Percentiles rank a stretch among this genome's conserved stretches.
phyloP scores from a whole-genome alignment of 1,140 invertebrate species.

The Diorhabda carinulata region DNA sequence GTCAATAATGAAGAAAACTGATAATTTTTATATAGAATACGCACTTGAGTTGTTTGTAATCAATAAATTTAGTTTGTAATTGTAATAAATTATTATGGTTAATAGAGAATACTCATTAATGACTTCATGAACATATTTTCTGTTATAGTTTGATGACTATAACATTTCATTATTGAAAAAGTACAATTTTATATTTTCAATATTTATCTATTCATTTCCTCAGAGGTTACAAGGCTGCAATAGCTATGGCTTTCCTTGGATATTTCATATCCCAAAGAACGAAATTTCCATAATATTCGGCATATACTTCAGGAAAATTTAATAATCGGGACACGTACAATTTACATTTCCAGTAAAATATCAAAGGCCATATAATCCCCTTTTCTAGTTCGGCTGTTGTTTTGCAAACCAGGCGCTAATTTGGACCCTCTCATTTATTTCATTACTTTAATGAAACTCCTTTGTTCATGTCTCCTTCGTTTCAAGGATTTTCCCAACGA shows the following conservation, averaged over 20 bases:
- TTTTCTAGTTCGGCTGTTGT: constrained; percentile 27
- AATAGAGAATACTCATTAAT: no score
- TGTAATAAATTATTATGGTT: no score
- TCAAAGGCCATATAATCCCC: constrained; percentile 34
- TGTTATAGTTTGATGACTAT: no score
- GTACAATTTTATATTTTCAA: no score
- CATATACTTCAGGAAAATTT: constrained; percentile 30
- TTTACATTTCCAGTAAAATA: constrained; percentile 33
- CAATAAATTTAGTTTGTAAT: no score
- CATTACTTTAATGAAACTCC: constrained; percentile 36
- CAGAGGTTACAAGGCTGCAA: no score
- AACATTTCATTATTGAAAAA: no score
- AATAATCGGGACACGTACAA: constrained; percentile 34
- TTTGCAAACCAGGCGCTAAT: constrained; percentile 36
- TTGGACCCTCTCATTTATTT: constrained; percentile 37
- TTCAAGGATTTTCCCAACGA: constrained; percentile 24
- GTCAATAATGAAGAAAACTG: no score
- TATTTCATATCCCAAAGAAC: constrained; percentile 1
- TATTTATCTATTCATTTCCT: no score
- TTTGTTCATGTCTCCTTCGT: constrained; percentile 33
- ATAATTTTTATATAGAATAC: no score
- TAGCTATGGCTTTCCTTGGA: neutral
- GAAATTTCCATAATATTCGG: constrained; percentile 30
- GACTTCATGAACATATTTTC: no score
- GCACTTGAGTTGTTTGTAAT: no score